Percentiles rank a stretch among this genome's conserved stretches.
These are phyloP conservation scores for Tinea pellionella DNA, from an alignment of 2,888 invertebrate species.

Conservation along the genomic window DNA sequence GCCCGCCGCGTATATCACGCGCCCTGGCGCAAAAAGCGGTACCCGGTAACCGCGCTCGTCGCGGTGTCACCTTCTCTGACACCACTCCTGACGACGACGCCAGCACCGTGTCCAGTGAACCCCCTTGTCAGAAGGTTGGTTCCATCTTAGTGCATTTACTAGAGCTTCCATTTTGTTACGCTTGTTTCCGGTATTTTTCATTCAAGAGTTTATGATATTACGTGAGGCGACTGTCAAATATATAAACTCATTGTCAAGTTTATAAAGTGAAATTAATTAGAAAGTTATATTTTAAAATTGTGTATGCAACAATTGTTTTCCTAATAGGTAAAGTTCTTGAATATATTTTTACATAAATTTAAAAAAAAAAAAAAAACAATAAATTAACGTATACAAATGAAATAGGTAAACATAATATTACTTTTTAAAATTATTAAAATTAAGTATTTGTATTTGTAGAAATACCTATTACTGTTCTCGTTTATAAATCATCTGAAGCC, in stretches of 20 bases:
- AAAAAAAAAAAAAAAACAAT: not conserved
- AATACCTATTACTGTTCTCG: too few relatives aligned
- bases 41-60: constrained; percentile 48
- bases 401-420: too few relatives aligned
- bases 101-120: constrained; percentile 49
- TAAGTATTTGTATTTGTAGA: too few relatives aligned
- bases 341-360: not conserved
- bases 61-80: constrained; percentile 65
- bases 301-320: not conserved
- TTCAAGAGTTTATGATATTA: not conserved
- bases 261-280: not conserved
- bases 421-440: too few relatives aligned
- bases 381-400: not conserved
- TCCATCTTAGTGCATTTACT: constrained; percentile 25
- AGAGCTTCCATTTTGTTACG: not conserved
- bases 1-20: constrained; percentile 38
- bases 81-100: constrained; percentile 55
- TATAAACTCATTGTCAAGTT: not conserved
- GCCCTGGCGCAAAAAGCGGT: constrained; percentile 58
- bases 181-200: not conserved
- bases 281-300: not conserved
- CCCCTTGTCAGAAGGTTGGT: constrained; percentile 69
- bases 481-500: not conserved
- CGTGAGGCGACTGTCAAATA: not conserved
- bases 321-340: not conserved